phyloP scores from a whole-genome alignment of 2,113 vertebrate genomes.

The Lamprologus speciosus region DNA sequence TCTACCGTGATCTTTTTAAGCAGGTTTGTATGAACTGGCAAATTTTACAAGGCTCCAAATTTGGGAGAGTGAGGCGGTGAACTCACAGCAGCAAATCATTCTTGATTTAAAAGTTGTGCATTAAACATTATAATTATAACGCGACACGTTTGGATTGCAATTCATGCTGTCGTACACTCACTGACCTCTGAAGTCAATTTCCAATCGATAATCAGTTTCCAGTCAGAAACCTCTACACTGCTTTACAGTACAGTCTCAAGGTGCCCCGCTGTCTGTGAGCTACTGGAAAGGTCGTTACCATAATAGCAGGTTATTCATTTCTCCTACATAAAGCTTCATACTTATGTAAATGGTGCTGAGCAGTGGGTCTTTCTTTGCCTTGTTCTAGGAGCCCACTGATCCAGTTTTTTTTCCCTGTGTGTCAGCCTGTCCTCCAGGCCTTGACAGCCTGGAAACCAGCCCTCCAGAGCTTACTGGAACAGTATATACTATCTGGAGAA shows the following conservation, averaged over 20 bases:
- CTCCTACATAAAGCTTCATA: conserved; percentile 29
- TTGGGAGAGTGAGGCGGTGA: background rate
- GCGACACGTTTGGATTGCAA: background rate
- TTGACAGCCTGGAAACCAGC: conserved; percentile 45
- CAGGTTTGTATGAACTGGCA: background rate
- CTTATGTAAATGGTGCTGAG: conserved; percentile 44
- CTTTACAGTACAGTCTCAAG: conserved; percentile 33
- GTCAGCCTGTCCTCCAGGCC: conserved; percentile 50
- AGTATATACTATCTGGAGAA: conserved; percentile 39
- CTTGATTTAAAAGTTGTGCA: background rate
- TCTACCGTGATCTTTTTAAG: background rate
- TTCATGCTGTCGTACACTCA: background rate
- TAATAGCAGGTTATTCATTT: conserved; percentile 46
- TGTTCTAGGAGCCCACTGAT: conserved; percentile 40
- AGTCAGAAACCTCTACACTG: conserved; percentile 1
- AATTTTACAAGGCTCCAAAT: background rate
- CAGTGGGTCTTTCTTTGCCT: conserved; percentile 35
- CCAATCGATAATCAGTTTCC: background rate
- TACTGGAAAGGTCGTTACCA: conserved; percentile 36
- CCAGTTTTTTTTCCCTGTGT: conserved; percentile 29
- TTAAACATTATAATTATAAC: background rate
- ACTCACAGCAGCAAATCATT: background rate
- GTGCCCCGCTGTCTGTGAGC: conserved; percentile 21
- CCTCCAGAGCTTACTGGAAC: conserved; percentile 34
- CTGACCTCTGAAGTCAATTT: background rate